Conservation (phyloP, 2,113 vertebrate genomes). For the Bostrychus sinensis region DNA sequence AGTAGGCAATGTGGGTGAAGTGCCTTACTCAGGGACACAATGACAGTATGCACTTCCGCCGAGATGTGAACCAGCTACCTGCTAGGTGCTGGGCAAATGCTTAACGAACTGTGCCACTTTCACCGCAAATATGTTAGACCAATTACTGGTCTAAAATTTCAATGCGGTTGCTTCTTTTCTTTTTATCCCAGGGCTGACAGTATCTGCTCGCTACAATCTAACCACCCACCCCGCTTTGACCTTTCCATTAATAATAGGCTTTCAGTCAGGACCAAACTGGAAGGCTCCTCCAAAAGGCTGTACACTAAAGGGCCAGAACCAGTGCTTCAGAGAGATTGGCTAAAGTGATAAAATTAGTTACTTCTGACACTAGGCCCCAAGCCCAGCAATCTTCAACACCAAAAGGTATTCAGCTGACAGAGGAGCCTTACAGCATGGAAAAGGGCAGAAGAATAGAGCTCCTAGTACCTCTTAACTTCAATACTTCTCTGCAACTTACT, state of each 20-base stretch:
- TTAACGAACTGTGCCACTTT: too few relatives aligned
- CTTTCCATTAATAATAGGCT: conserved; percentile 76
- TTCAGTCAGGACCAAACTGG: conserved; percentile 49
- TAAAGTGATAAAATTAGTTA: conserved; percentile 51
- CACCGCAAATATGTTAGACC: not conserved
- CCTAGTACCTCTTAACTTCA: not conserved
- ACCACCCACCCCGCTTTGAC: conserved; percentile 65
- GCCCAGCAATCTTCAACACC: conserved; percentile 31
- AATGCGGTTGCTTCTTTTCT: conserved; percentile 14
- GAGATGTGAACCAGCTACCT: too few relatives aligned
- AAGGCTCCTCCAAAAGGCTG: conserved; percentile 41
- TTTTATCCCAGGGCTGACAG: conserved; percentile 39
- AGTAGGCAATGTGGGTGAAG: too few relatives aligned
- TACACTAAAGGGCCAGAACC: conserved; percentile 51
- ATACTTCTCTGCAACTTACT: too few relatives aligned
- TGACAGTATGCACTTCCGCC: too few relatives aligned
- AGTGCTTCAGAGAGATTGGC: conserved; percentile 28
- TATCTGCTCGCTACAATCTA: conserved; percentile 51
- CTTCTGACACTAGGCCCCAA: conserved; percentile 30
- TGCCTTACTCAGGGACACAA: too few relatives aligned
- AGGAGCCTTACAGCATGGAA: conserved; percentile 19
- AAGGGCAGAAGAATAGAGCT: conserved; percentile 10
- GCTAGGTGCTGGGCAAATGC: too few relatives aligned
- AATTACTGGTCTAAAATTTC: conserved; percentile 13
- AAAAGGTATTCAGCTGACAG: conserved; percentile 18